phyloP scores from a whole-genome alignment of 2,888 invertebrate genomes.

The Quadriops clusia region DNA sequence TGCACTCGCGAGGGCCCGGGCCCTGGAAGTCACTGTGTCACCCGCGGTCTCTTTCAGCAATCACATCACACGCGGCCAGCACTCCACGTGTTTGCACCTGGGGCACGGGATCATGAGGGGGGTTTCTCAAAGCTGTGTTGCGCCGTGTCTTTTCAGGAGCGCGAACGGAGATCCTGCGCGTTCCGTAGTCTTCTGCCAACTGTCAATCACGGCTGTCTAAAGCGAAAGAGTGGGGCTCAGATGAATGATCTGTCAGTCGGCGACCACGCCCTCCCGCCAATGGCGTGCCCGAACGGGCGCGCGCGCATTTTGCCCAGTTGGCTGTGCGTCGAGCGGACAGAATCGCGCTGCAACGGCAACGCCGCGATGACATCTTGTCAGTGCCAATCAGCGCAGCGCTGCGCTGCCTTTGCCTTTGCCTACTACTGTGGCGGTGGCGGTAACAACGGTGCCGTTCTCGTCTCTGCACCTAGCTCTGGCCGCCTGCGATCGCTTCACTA shows the following conservation, averaged over 20 bases:
- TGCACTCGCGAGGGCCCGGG: conserved; percentile 28
- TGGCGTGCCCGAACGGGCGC: conserved; percentile 37
- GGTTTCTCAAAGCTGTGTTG: conserved; percentile 20
- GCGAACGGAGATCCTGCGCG: conserved; percentile 47
- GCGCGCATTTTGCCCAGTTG: conserved; percentile 35
- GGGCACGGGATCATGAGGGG: conserved; percentile 22
- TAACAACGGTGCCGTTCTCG: no score
- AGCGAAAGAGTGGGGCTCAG: conserved; percentile 43
- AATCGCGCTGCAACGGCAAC: no score
- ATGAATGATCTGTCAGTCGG: conserved; percentile 38
- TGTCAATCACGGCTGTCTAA: conserved; percentile 48
- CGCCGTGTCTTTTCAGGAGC: conserved; percentile 24
- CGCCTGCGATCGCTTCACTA: no score
- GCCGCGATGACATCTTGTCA: conserved; percentile 28
- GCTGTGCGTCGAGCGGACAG: conserved; percentile 40
- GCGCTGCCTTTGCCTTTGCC: conserved; percentile 18
- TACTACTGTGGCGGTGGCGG: no score
- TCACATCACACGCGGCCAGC: conserved; percentile 24
- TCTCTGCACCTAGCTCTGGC: no score
- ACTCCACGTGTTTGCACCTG: conserved; percentile 22
- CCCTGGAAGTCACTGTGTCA: conserved; percentile 21
- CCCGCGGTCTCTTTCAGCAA: conserved; percentile 20
- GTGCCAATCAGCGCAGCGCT: conserved; percentile 27
- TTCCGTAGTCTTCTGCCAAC: conserved; percentile 54
- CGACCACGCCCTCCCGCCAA: conserved; percentile 34